Evolutionary conservation across 2,113 vertebrate genomes (phyloP).

Genomic region (Gobio gobio): DNA sequence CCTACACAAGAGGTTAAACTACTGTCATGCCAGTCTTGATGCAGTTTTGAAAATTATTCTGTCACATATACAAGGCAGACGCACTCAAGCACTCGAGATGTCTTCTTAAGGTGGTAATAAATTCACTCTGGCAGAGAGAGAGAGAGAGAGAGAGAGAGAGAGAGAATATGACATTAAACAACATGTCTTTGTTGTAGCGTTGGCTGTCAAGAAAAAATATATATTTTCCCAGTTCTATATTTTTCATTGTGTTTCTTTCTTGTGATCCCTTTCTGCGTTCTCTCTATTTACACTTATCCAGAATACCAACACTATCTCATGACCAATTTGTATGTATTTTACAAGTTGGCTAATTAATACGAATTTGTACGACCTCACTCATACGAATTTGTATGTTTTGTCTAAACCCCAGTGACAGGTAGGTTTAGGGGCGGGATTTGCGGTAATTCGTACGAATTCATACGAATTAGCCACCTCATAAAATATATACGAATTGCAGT

Average conservation of each 20-base stretch:
- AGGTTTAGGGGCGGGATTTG: too few relatives aligned
- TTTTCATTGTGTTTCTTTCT: neutral
- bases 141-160: slow-evolving; percentile 23
- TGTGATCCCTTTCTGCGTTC: too few relatives aligned
- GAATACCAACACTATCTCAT: too few relatives aligned
- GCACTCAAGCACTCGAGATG: slow-evolving; percentile 57
- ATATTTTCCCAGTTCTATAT: neutral
- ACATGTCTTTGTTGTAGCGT: neutral
- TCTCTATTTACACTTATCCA: too few relatives aligned
- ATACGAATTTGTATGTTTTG: too few relatives aligned
- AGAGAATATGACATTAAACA: neutral
- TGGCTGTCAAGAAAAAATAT: neutral
- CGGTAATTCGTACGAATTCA: too few relatives aligned
- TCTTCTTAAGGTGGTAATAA: slow-evolving; percentile 54
- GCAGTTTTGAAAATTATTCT: slow-evolving; percentile 58
- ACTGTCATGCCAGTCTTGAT: slow-evolving; percentile 57
- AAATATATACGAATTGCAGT: too few relatives aligned
- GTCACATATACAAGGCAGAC: slow-evolving; percentile 62
- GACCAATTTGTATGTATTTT: too few relatives aligned
- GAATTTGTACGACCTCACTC: too few relatives aligned
- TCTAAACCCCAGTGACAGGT: too few relatives aligned
- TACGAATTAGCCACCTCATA: too few relatives aligned
- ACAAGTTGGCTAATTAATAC: too few relatives aligned
- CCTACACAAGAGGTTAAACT: slow-evolving; percentile 55
- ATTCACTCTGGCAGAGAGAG: slow-evolving; percentile 54